Conservation (phyloP, 2,888 invertebrate species). For the Perithous albicinctus region DNA sequence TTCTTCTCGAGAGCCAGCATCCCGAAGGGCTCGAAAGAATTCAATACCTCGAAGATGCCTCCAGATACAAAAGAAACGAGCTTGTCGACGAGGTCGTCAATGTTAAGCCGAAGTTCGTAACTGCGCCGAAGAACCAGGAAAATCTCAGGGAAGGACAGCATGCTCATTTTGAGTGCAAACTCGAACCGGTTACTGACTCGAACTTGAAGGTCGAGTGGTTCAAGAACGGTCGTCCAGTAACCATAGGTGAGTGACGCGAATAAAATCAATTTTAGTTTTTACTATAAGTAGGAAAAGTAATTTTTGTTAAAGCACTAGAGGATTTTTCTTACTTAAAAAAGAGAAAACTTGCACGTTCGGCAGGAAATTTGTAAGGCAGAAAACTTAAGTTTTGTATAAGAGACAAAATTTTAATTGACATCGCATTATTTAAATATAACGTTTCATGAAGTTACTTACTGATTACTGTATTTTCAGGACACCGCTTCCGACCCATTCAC, state of each 20-base stretch:
- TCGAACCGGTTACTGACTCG: constrained; percentile 98
- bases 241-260: constrained; percentile 87
- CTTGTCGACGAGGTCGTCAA: constrained; percentile 93
- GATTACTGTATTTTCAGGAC: constrained; percentile 85
- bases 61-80: constrained; percentile 93
- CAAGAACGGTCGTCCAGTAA: constrained; percentile 97
- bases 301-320: constrained; percentile 2
- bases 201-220: constrained; percentile 99
- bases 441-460: neutral
- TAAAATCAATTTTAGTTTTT: neutral
- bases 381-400: too few relatives aligned
- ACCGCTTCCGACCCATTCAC: constrained; percentile 97
- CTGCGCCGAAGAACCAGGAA: constrained; percentile 94
- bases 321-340: too few relatives aligned
- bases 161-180: constrained; percentile 98
- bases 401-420: too few relatives aligned
- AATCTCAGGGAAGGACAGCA: constrained; percentile 95
- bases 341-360: too few relatives aligned
- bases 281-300: neutral
- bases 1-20: constrained; percentile 95
- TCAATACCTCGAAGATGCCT: constrained; percentile 95
- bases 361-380: too few relatives aligned
- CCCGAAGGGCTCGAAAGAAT: constrained; percentile 96
- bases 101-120: constrained; percentile 93
- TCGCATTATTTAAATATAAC: neutral